phyloP scores from a whole-genome alignment of 2,888 invertebrate species.

The Dione juno region DNA sequence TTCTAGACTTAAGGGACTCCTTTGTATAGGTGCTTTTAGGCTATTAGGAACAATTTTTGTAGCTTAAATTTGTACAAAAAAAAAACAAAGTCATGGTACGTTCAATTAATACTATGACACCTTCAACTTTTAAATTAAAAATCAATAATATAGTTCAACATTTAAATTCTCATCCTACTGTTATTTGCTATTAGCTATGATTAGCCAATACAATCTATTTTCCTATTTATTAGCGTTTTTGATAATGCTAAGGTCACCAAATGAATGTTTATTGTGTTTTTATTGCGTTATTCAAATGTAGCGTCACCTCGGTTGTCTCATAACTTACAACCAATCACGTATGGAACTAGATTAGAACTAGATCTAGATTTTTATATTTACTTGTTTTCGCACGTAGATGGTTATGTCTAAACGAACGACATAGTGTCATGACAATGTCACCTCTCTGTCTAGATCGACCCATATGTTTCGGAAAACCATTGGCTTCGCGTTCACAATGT shows the following conservation, averaged over 20 bases:
- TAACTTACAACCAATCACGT: constrained; percentile 23
- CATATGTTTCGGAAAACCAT: too few relatives aligned
- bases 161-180: neutral
- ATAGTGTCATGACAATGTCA: neutral
- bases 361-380: constrained; percentile 24
- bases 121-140: too few relatives aligned
- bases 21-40: too few relatives aligned
- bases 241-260: constrained; percentile 20
- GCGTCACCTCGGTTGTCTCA: constrained; percentile 31
- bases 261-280: constrained; percentile 4
- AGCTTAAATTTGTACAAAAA: too few relatives aligned
- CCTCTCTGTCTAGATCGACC: neutral
- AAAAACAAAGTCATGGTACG: too few relatives aligned
- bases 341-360: constrained; percentile 25
- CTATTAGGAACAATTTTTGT: too few relatives aligned
- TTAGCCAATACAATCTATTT: neutral
- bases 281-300: constrained; percentile 26
- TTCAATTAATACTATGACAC: too few relatives aligned
- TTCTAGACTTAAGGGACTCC: too few relatives aligned
- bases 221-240: constrained; percentile 9
- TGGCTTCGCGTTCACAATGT: too few relatives aligned
- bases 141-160: too few relatives aligned
- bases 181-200: constrained; percentile 8
- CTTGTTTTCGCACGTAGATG: neutral
- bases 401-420: neutral